Percentiles rank a stretch among this genome's conserved stretches.
phyloP scores from a whole-genome alignment of 2,113 vertebrate genomes.

The Hymenochirus boettgeri region DNA sequence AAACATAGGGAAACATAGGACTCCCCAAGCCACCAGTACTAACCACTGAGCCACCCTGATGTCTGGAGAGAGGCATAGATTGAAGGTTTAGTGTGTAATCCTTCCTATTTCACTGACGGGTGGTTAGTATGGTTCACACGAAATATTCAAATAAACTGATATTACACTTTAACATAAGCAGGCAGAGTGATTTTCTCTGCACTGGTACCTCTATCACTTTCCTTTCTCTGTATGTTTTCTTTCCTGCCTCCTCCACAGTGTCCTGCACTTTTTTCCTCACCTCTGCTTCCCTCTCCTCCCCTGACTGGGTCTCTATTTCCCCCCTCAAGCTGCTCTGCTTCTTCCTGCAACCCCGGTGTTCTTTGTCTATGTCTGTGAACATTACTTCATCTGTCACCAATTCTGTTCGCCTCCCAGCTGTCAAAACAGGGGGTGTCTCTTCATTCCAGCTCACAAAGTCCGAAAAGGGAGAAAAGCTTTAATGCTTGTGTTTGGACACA shows the following conservation, averaged over 20 bases:
- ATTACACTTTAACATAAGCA: too few relatives aligned
- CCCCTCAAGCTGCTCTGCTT: constrained; percentile 29
- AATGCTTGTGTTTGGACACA: constrained; percentile 99
- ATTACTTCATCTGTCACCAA: constrained; percentile 88
- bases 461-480: constrained; percentile 85
- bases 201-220: constrained; percentile 17
- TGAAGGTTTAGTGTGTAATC: too few relatives aligned
- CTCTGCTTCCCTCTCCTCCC: constrained; percentile 9
- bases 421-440: constrained; percentile 99
- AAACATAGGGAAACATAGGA: too few relatives aligned
- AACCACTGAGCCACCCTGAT: too few relatives aligned
- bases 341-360: constrained; percentile 29
- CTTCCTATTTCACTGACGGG: background rate
- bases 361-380: constrained; percentile 68
- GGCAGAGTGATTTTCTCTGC: background rate
- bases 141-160: background rate
- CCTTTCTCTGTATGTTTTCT: constrained; percentile 23
- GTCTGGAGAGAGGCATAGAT: too few relatives aligned
- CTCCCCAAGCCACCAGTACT: too few relatives aligned
- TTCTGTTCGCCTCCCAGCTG: constrained; percentile 96
- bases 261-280: constrained; percentile 16
- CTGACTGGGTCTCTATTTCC: background rate
- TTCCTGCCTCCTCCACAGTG: constrained; percentile 4
- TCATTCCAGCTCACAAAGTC: constrained; percentile 94
- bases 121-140: too few relatives aligned